Evolutionary conservation across 2,797 vertebrate species (phyloP).

Genomic region (Mormyrus proboscirostris): DNA sequence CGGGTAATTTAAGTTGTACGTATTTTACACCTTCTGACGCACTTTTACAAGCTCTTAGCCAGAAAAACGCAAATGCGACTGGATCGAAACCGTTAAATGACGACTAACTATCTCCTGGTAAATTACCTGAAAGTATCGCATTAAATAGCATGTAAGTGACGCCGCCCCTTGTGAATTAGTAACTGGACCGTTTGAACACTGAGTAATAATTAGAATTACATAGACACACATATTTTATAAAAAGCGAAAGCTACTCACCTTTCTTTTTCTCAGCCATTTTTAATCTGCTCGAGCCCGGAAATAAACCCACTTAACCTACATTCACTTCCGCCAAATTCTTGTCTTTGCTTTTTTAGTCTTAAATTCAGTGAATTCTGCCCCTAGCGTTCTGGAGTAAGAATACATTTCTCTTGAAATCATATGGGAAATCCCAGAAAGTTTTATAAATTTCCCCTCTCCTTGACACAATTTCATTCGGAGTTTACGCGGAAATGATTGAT

Average conservation of each 20-base stretch:
- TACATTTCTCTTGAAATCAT: background rate
- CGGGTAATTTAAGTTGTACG: background rate
- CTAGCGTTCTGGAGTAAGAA: background rate
- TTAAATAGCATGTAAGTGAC: background rate
- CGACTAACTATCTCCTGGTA: background rate
- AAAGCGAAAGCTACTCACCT: slow-evolving; percentile 30
- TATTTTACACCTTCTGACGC: background rate
- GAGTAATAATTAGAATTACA: background rate
- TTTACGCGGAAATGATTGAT: background rate
- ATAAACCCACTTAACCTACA: background rate
- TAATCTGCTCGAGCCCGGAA: background rate
- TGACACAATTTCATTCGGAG: background rate
- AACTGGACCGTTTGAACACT: background rate
- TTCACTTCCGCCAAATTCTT: background rate
- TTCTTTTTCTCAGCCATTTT: slow-evolving; percentile 43
- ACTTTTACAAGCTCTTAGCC: background rate
- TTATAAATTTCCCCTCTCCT: background rate
- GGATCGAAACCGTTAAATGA: background rate
- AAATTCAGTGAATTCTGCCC: background rate
- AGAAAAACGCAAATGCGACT: background rate
- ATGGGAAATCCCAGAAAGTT: background rate
- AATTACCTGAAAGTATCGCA: background rate
- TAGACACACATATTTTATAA: background rate
- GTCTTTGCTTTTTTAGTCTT: background rate
- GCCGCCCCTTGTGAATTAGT: background rate